A percentile compares a stretch with the other conserved stretches of the same genome.
Evolutionary conservation across 2,797 vertebrate genomes (phyloP).

Genomic region (Helicolenus hilgendorfi): DNA sequence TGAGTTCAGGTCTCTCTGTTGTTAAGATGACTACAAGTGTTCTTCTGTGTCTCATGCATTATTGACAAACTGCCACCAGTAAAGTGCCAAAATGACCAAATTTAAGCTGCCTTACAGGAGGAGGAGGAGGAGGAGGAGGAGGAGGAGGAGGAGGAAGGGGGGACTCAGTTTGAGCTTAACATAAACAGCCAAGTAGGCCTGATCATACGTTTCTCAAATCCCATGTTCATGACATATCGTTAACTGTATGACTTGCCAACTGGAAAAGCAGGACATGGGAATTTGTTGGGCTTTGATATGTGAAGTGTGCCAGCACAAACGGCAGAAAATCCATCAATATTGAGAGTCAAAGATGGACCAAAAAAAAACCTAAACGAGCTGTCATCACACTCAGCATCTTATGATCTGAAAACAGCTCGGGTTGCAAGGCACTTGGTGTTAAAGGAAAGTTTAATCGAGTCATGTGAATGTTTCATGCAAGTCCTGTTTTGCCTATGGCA

Average conservation of each 20-base stretch:
- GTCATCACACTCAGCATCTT: not conserved
- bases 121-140: no score
- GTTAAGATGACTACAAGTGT: not conserved
- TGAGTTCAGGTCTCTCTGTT: constrained; percentile 42
- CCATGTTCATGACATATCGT: not conserved
- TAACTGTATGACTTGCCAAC: not conserved
- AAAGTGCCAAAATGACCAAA: constrained; percentile 22
- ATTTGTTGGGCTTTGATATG: not conserved
- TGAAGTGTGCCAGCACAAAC: not conserved
- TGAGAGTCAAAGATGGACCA: not conserved
- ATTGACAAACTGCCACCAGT: constrained; percentile 26
- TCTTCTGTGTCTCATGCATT: constrained; percentile 14
- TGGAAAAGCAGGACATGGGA: not conserved
- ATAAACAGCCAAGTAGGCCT: not conserved
- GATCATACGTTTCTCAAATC: not conserved
- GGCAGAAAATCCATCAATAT: not conserved
- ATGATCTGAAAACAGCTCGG: not conserved
- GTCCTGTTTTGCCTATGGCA: not conserved
- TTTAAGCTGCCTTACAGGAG: not conserved
- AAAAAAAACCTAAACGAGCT: not conserved
- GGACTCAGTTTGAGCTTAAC: not conserved
- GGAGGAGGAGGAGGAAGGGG: not conserved
- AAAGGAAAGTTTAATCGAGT: not conserved
- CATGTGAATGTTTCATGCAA: not conserved
- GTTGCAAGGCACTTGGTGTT: not conserved